phyloP scores from a whole-genome alignment of 2,888 invertebrate species.

The Thalpophila matura region DNA sequence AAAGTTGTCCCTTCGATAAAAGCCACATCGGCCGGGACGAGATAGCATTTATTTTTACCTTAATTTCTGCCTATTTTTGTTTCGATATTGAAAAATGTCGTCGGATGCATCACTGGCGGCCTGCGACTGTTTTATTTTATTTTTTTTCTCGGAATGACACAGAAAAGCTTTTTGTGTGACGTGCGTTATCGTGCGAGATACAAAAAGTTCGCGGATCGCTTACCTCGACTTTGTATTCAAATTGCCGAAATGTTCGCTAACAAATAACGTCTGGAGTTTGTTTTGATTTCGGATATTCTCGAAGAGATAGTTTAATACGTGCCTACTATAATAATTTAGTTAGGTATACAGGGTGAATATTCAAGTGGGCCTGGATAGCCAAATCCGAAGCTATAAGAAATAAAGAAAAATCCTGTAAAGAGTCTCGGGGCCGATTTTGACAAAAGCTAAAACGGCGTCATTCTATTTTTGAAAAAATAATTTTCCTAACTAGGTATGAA shows the following conservation, averaged over 20 bases:
- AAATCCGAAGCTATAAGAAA: too few relatives aligned
- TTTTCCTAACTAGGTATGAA: too few relatives aligned
- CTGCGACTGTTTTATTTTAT: slow-evolving; percentile 69
- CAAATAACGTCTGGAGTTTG: slow-evolving; percentile 44
- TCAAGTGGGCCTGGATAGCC: too few relatives aligned
- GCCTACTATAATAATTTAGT: too few relatives aligned
- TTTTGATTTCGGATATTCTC: slow-evolving; percentile 52
- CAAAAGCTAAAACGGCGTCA: too few relatives aligned
- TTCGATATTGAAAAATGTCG: slow-evolving; percentile 86
- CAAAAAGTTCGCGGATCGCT: slow-evolving; percentile 73
- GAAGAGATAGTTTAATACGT: slow-evolving; percentile 25
- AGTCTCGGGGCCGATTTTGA: too few relatives aligned
- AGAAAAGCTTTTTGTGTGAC: slow-evolving; percentile 89
- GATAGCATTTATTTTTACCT: slow-evolving; percentile 67
- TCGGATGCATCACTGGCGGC: slow-evolving; percentile 80
- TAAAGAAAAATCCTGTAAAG: too few relatives aligned
- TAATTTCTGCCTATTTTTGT: slow-evolving; percentile 70
- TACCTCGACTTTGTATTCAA: slow-evolving; percentile 80
- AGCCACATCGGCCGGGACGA: slow-evolving; percentile 51
- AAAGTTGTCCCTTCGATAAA: slow-evolving; percentile 56
- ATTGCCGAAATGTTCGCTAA: slow-evolving; percentile 66
- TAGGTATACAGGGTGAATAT: too few relatives aligned
- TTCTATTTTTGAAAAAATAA: too few relatives aligned
- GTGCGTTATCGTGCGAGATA: slow-evolving; percentile 82
- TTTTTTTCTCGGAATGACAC: slow-evolving; percentile 82